Evolutionary conservation across 37 sponge, comb jelly and placozoan genomes (phyloP).

Genomic region (Ianthella basta): DNA sequence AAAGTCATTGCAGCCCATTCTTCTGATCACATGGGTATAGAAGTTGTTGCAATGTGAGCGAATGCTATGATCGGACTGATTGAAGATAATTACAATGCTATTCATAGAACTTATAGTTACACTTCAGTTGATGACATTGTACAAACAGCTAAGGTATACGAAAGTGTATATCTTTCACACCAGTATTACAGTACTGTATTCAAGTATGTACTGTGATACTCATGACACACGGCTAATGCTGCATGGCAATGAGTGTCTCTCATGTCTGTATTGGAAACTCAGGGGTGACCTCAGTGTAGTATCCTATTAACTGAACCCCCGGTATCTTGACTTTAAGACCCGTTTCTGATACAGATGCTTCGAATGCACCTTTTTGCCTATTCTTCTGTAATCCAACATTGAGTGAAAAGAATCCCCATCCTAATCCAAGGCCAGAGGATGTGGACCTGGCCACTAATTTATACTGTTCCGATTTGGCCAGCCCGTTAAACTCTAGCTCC

Average conservation of each 20-base stretch:
- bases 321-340: neutral
- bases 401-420: neutral
- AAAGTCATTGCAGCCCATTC: no score
- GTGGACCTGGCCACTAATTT: neutral
- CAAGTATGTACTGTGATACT: no score
- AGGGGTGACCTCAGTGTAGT: slow-evolving; percentile 13
- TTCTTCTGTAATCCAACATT: neutral
- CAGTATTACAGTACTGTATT: no score
- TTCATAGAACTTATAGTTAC: no score
- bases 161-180: no score
- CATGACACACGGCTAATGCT: no score
- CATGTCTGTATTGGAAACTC: neutral
- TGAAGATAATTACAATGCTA: no score
- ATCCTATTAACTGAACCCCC: slow-evolving; percentile 26
- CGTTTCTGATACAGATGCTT: neutral
- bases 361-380: neutral
- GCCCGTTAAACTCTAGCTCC: neutral
- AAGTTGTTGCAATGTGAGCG: no score
- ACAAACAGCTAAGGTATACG: no score
- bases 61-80: no score
- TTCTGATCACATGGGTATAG: no score
- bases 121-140: no score
- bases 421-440: neutral
- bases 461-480: neutral
- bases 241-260: neutral